phyloP scores from a whole-genome alignment of 2,113 vertebrate genomes.

The Rousettus leschenaultii region DNA sequence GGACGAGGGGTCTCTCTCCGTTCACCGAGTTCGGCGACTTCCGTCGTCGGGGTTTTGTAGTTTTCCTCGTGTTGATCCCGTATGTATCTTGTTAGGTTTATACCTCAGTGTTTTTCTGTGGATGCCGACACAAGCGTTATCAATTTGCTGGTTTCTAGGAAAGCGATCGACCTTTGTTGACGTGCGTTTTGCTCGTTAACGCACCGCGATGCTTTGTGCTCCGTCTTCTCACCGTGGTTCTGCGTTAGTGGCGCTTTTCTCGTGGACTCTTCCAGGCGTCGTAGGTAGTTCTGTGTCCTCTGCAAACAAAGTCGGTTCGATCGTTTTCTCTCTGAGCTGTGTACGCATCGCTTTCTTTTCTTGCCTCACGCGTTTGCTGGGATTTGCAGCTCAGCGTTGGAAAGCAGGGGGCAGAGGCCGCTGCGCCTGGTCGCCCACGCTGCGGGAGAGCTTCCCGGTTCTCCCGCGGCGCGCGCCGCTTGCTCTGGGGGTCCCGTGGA shows the following conservation, averaged over 20 bases:
- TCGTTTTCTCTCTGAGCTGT: background rate
- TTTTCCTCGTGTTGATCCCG: background rate
- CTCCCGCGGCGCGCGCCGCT: rapidly evolving
- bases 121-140: background rate
- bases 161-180: background rate
- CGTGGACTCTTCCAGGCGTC: background rate
- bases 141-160: background rate
- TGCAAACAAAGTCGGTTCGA: too few relatives aligned
- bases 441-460: background rate
- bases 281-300: background rate
- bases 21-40: background rate
- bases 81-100: background rate
- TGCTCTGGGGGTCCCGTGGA: background rate
- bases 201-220: rapidly evolving
- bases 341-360: background rate
- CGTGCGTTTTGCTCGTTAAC: rapidly evolving
- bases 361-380: background rate
- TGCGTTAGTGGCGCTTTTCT: background rate
- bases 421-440: background rate
- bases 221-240: too few relatives aligned
- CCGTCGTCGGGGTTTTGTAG: background rate
- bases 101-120: background rate
- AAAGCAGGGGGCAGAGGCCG: background rate
- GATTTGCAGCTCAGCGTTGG: rapidly evolving
- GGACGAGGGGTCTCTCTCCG: background rate